Evolutionary conservation across 2,113 vertebrate genomes (phyloP).

Genomic region (Cairina moschata): DNA sequence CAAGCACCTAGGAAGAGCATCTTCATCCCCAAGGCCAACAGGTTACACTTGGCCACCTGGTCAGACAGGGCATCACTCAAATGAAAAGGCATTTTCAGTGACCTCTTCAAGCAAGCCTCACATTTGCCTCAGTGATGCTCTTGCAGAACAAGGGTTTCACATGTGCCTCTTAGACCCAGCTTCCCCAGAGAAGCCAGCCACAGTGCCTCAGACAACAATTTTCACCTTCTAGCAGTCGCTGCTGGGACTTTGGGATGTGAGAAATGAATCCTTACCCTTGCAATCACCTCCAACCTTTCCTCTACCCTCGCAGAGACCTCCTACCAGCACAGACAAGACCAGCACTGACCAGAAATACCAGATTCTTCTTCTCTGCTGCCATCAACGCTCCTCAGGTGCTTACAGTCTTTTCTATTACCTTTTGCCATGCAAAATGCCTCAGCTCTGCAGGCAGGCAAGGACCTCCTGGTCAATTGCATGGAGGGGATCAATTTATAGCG

Average conservation of each 20-base stretch:
- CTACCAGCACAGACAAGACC: neutral
- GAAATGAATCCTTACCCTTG: neutral
- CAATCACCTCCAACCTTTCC: too few relatives aligned
- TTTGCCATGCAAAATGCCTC: neutral
- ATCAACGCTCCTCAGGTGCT: neutral
- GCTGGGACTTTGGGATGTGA: neutral
- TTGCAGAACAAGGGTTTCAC: accelerated
- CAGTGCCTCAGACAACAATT: neutral
- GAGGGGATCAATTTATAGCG: neutral
- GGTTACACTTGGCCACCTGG: neutral
- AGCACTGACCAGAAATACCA: neutral
- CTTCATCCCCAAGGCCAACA: neutral
- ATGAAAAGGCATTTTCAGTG: accelerated
- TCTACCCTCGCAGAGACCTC: neutral
- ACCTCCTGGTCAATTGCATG: neutral
- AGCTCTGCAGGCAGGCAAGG: neutral
- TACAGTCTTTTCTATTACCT: neutral
- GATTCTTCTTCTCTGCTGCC: neutral
- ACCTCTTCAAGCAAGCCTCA: too few relatives aligned
- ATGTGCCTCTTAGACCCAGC: accelerated
- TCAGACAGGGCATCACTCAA: neutral
- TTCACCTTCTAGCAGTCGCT: neutral
- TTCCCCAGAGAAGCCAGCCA: neutral
- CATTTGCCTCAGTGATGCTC: accelerated
- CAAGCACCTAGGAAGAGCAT: neutral